Conservation (phyloP, 2,888 invertebrate species). For the Copidosoma aretas region DNA sequence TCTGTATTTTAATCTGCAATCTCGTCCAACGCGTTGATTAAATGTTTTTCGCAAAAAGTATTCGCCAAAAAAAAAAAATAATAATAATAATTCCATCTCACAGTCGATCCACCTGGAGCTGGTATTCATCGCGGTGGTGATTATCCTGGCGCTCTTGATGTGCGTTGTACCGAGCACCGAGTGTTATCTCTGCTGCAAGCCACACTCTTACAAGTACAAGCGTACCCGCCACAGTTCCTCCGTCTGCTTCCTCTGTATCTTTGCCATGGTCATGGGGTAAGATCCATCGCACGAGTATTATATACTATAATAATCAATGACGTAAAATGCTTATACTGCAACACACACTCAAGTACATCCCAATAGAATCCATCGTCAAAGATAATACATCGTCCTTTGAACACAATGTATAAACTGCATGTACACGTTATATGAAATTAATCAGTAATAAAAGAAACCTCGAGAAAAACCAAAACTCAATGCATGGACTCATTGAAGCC, state of each 20-base stretch:
- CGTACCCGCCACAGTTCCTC: conserved; percentile 53
- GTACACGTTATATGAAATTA: too few relatives aligned
- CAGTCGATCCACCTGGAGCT: conserved; percentile 77
- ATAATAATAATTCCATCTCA: not conserved
- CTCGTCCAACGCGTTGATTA: too few relatives aligned
- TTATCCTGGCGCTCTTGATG: conserved; percentile 70
- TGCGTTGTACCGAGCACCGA: conserved; percentile 71
- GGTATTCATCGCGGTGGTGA: conserved; percentile 71
- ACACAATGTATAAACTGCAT: too few relatives aligned
- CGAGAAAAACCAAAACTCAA: too few relatives aligned
- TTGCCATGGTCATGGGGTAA: conserved; percentile 58
- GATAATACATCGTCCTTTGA: too few relatives aligned
- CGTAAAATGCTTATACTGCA: too few relatives aligned
- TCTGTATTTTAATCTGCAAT: not conserved
- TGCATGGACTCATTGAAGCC: too few relatives aligned
- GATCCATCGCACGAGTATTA: conserved; percentile 25
- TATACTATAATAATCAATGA: too few relatives aligned
- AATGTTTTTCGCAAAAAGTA: too few relatives aligned
- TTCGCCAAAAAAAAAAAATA: not conserved
- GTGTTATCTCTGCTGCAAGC: conserved; percentile 64
- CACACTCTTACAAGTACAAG: conserved; percentile 53
- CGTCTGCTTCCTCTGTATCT: conserved; percentile 55
- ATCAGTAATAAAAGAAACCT: too few relatives aligned
- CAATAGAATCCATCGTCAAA: too few relatives aligned
- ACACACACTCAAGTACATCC: too few relatives aligned